Conservation (phyloP, 2,797 vertebrate genomes). For the Sebastes diploproa region DNA sequence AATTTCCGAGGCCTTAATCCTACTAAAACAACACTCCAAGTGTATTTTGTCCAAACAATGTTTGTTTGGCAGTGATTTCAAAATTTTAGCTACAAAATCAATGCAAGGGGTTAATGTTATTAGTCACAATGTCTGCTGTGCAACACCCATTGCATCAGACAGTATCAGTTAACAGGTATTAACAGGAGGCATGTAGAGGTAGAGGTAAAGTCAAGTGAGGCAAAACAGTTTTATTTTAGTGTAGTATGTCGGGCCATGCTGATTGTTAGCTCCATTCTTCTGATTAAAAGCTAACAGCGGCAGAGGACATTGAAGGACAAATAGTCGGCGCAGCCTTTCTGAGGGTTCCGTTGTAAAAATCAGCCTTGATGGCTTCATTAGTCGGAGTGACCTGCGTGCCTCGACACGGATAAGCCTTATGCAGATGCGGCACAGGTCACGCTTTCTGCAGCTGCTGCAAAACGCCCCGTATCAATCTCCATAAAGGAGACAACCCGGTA, state of each 20-base stretch:
- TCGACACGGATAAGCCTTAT: constrained; percentile 34
- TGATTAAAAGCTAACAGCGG: background rate
- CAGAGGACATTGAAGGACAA: constrained; percentile 38
- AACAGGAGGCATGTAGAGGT: too few relatives aligned
- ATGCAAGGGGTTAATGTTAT: background rate
- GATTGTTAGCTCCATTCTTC: background rate
- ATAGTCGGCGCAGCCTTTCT: background rate
- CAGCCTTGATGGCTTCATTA: constrained; percentile 46
- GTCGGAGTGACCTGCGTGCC: constrained; percentile 32
- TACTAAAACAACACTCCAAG: too few relatives aligned
- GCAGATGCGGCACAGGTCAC: constrained; percentile 48
- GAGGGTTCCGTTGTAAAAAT: constrained; percentile 1
- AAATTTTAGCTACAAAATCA: too few relatives aligned
- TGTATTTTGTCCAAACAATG: too few relatives aligned
- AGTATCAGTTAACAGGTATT: too few relatives aligned
- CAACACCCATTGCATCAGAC: background rate
- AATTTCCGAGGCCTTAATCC: too few relatives aligned
- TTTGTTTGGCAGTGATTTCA: too few relatives aligned
- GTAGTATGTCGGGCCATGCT: background rate
- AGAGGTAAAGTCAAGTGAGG: background rate
- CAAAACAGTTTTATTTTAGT: background rate
- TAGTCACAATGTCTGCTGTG: background rate
- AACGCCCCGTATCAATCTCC: constrained; percentile 53
- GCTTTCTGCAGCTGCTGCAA: constrained; percentile 64
- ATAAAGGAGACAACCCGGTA: constrained; percentile 42